Evolutionary conservation across 2,888 invertebrate genomes (phyloP).

Genomic region (Gastrophysa polygoni): DNA sequence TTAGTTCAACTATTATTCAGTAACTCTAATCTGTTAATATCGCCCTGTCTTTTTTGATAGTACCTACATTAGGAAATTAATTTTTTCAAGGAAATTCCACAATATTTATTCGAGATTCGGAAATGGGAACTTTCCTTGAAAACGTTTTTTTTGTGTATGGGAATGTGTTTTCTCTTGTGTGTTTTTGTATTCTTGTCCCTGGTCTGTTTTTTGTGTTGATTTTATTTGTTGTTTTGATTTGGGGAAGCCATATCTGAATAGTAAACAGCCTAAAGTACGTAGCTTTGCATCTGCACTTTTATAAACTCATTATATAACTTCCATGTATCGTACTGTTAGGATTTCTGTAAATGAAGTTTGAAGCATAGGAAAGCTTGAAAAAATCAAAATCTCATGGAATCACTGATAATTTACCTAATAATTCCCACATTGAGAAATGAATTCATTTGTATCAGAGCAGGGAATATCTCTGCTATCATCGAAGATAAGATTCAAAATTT

Average conservation of each 20-base stretch:
- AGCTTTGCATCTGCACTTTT: constrained; percentile 22
- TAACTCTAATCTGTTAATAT: constrained; percentile 10
- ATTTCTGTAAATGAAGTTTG: constrained; percentile 20
- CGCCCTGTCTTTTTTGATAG: constrained; percentile 9
- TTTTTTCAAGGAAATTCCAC: constrained; percentile 10
- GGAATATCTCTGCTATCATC: no score
- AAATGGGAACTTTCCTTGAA: constrained; percentile 31
- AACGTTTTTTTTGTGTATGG: constrained; percentile 38
- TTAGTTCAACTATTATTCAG: neutral
- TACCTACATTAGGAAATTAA: neutral
- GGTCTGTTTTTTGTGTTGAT: constrained; percentile 55
- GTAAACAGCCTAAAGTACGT: constrained; percentile 23
- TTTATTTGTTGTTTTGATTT: constrained; percentile 48
- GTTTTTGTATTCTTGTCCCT: constrained; percentile 52
- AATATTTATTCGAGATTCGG: neutral
- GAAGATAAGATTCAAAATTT: no score
- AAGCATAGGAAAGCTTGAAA: constrained; percentile 8
- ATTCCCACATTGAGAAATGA: no score
- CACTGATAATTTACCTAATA: no score
- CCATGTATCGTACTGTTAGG: constrained; percentile 23
- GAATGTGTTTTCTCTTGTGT: constrained; percentile 53
- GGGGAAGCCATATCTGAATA: constrained; percentile 52
- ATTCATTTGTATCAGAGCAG: no score
- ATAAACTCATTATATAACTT: constrained; percentile 20
- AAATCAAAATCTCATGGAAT: no score